Evolutionary conservation across 2,113 vertebrate species (phyloP), one percentile per base, ranked within the genome.

Genomic region (Reinhardtius hippoglossoides): DNA sequence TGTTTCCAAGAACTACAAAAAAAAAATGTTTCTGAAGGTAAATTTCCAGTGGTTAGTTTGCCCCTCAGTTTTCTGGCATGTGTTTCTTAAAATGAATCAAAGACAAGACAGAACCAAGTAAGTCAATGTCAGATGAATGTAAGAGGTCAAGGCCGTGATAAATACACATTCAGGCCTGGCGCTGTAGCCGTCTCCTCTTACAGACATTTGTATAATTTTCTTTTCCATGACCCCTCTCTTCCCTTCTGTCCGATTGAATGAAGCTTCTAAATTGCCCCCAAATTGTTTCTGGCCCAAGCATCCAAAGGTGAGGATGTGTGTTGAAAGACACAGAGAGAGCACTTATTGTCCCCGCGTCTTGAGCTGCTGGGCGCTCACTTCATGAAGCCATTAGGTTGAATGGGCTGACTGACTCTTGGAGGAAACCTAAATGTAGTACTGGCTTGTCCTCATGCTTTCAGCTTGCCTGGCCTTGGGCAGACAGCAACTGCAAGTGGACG

Each of bases 331-430:
- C 59, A 67, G 73, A 71, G 60, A 89, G 60, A 89, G 76, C 81
- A 84, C 80, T 91, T 91, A 90, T 87, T 83, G 88, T 31, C 72
- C 64, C 77, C 67, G 62, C 76, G 75, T 89, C 82, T 74, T 72
- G 70, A 84, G 57, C 74, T n/a, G 57, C 74, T n/a, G 23, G 46
- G 56, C 10, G 56, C 70, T 71, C 69, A 87, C 62, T 87, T 85
- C 83, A 81, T 84, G 76, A 87, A 77, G 88, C 90, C 89, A 92
- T 94, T 92, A 93, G 42, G 57, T 68, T 0, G 37, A 82, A 76
- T 67, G 67, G 85, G 61, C 55, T 78, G 67, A 84, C 71, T 63
- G 83, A 87, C 56, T 86, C 76, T 83, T 84, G 60, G 75, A 89
- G 73, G 16, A 52, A 67, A 77, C 77, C 65, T 87, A 75, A 83